Evolutionary conservation across 2,797 vertebrate genomes (phyloP).

Genomic region (Mus caroli): DNA sequence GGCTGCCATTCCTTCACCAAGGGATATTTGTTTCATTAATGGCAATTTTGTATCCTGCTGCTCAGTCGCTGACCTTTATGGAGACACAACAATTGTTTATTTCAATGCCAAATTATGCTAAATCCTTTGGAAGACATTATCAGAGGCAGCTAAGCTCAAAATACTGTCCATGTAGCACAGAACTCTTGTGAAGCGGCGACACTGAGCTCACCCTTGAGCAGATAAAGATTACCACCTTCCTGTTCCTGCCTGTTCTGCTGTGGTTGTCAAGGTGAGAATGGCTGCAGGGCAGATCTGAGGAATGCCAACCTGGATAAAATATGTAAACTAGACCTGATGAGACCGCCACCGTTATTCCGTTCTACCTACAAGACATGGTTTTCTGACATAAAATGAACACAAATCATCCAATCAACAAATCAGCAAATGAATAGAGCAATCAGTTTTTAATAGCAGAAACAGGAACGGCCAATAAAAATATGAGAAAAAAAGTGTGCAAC

Average conservation of each 20-base stretch:
- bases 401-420: background rate
- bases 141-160: constrained; percentile 54
- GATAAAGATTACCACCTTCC: background rate
- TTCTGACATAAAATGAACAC: background rate
- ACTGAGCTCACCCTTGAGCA: background rate
- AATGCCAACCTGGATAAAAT: background rate
- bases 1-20: constrained; percentile 38
- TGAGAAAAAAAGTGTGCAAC: background rate
- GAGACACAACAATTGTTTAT: constrained; percentile 59
- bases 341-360: background rate
- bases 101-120: constrained; percentile 55
- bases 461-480: background rate
- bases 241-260: background rate
- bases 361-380: background rate
- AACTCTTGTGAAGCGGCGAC: background rate
- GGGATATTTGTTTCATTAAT: constrained; percentile 70
- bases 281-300: background rate
- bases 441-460: background rate
- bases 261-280: background rate
- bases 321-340: background rate
- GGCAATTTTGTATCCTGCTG: constrained; percentile 50
- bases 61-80: constrained; percentile 44
- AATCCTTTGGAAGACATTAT: constrained; percentile 59
- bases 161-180: background rate
- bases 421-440: background rate